These are phyloP conservation scores for Poecilia wingei DNA, from an alignment of 2,797 vertebrate genomes.

Conservation along the genomic window DNA sequence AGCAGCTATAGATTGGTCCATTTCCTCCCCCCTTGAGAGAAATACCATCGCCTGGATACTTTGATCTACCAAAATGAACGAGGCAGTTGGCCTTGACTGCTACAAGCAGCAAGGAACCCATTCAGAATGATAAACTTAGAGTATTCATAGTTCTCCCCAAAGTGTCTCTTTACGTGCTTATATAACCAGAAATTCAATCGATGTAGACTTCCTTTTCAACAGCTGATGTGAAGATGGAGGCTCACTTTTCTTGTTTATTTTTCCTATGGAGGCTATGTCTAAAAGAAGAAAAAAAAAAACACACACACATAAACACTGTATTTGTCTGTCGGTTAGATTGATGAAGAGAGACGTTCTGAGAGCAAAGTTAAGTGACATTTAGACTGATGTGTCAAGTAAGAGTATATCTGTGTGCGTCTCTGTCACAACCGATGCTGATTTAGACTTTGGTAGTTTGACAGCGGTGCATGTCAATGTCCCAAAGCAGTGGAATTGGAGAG, in stretches of 20 bases:
- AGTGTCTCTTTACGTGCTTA: conserved; percentile 58
- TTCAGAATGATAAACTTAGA: conserved; percentile 59
- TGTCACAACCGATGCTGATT: conserved; percentile 42
- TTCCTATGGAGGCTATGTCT: conserved; percentile 12
- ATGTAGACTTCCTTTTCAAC: conserved; percentile 63
- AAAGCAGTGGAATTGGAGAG: conserved; percentile 51
- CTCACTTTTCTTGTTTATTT: conserved; percentile 41
- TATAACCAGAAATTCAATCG: conserved; percentile 72
- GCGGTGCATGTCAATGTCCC: conserved; percentile 57
- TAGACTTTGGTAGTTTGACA: conserved; percentile 59
- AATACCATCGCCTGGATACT: conserved; percentile 50
- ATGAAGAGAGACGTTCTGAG: conserved; percentile 39
- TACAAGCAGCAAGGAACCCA: conserved; percentile 55
- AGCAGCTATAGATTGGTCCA: conserved; percentile 53
- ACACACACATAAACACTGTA: conserved; percentile 15
- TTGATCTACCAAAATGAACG: conserved; percentile 74
- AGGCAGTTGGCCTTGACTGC: conserved; percentile 61
- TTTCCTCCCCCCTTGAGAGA: conserved; percentile 51
- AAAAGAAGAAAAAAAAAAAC: conserved; percentile 19
- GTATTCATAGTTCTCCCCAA: conserved; percentile 63
- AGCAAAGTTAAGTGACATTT: conserved; percentile 43
- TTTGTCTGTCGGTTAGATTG: conserved; percentile 37
- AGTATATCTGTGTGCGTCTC: conserved; percentile 40
- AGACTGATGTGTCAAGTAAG: conserved; percentile 35
- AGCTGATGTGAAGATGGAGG: conserved; percentile 52